Conservation (phyloP, 2,113 vertebrate genomes). For the Paradoxurus hermaphroditus region DNA sequence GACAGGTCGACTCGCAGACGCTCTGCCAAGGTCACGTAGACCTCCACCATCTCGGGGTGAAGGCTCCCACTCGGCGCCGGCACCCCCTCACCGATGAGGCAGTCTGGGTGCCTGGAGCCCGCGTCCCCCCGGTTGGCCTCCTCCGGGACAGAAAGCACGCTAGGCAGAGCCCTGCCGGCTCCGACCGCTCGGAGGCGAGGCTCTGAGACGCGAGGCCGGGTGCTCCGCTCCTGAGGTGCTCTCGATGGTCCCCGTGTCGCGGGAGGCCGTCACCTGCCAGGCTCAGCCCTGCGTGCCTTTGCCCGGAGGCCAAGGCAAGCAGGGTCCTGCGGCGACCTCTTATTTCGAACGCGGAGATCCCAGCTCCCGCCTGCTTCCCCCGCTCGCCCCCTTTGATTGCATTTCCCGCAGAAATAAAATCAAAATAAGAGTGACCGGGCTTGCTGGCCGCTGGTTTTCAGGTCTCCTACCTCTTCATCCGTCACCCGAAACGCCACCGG, state of each 20-base stretch:
- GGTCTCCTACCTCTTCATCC: rapidly evolving
- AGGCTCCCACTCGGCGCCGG: too few species aligned
- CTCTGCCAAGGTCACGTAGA: too few species aligned
- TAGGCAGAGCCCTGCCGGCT: rapidly evolving
- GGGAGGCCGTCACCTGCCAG: rapidly evolving
- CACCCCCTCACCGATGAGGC: too few species aligned
- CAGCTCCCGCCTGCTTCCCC: rapidly evolving
- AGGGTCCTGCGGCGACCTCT: neutral
- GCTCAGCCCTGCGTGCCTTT: rapidly evolving
- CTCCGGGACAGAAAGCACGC: rapidly evolving
- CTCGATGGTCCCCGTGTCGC: rapidly evolving
- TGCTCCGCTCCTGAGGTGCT: rapidly evolving
- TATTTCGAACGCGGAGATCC: rapidly evolving
- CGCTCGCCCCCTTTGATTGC: rapidly evolving
- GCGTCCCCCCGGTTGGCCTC: too few species aligned
- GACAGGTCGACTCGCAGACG: too few species aligned
- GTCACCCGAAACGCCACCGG: rapidly evolving
- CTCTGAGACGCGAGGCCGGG: rapidly evolving
- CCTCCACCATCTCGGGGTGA: too few species aligned
- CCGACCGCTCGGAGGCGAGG: neutral
- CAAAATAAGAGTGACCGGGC: neutral
- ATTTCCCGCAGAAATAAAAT: neutral
- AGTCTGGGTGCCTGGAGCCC: neutral
- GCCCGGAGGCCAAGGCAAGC: neutral
- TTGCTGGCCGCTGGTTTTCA: rapidly evolving